phyloP scores from a whole-genome alignment of 2,113 vertebrate genomes.

The human region GRCh38 chr6:45206001-45206500 shows the following conservation, averaged over 20 bases:
- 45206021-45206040: not conserved
- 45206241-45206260: not conserved
- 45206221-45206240: not conserved
- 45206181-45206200: not conserved
- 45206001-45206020: not conserved
- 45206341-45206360: not conserved
- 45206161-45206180: not conserved
- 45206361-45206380: not conserved
- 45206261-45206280: not conserved
- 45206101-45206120: not conserved
- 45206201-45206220: not conserved
- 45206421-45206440: not conserved
- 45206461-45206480: not conserved
- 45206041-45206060: not conserved
- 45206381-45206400: not conserved
- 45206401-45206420: not conserved
- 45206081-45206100: conserved; percentile 11
- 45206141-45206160: conserved; percentile 19
- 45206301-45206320: not conserved
- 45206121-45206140: not conserved
- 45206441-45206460: not conserved
- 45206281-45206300: not conserved
- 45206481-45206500: not conserved
- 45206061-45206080: not conserved
- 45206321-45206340: not conserved